Evolutionary conservation across 1,140 invertebrate species (phyloP), one percentile per base, ranked within the genome.

Genomic region (Diprion similis): DNA sequence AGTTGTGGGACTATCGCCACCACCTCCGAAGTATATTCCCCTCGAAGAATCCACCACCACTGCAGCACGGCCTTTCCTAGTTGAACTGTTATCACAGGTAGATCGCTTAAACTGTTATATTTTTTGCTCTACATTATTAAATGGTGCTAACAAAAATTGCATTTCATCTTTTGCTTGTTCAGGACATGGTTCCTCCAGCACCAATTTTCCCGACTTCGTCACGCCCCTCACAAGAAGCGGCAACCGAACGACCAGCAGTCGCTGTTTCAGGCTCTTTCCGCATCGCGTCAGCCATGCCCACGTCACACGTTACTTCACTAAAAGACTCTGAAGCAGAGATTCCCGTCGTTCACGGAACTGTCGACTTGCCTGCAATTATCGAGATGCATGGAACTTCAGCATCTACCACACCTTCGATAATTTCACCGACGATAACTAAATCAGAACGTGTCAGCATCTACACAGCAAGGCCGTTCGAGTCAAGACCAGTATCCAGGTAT

Each of bases 241-340:
- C 81, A 6, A 84, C 84, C 0, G 78, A 84, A 8, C 81, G 83
- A 74, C 84, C 84, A 73, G 77, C 82, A 13, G 79, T 87, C 8
- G 82, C 82, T 1, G 82, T 87, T n/a, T 85, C 86, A 8, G 85
- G 85, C 37, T 88, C 86, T 0, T 87, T 88, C 65, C 86, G 88
- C 75, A 88, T 88, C 74, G 86, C 82, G 0, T 86, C 87, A n/a
- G 85, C 85, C 6, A 82, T 87, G 2, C 83, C 85, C 19, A 87
- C 83, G 11, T 88, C 86, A 13, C 85, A 86, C 71, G 84, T 86
- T 70, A 85, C 86, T 45, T 84, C 87, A 0, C 79, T 86, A 13
- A 85, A 87, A 19, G 85, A 88, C 65, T 80, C 86, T 0, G 86
- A 88, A 74, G 86, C 86, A 0, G 87, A 86, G 69, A 88, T 88